Evolutionary conservation across 2,888 invertebrate species (phyloP), one percentile per base, ranked within the genome.

Genomic region (Mayetiola destructor): DNA sequence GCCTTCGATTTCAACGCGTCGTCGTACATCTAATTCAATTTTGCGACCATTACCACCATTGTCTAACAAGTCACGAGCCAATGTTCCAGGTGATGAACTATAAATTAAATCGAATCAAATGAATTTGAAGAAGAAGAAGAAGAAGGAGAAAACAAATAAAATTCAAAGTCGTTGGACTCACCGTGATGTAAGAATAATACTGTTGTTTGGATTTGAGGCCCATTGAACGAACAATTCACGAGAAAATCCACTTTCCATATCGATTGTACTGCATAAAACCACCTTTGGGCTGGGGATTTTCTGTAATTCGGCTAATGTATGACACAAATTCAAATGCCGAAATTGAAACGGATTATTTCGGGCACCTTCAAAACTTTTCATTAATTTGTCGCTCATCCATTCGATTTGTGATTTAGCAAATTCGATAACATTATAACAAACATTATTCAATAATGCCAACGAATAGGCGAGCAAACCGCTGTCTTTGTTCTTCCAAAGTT

Each of bases 311-410:
- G 79, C 81, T 60, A 95, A 79, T 59, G 87, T 90, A 71, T 99
- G 97, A 66, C 96, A 96, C 8, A 97, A 76, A 64, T 94, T 91
- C 55, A 99, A 75, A 73, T 96, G 90, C 61, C 89, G 88, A 61
- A 97, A 88, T 57, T 92, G 92, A 70, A 96, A 97, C 0, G 97
- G 97, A 76, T 95, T 96, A 65, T 88, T 89, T 58, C 93, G 79
- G 0, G 88, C 88, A 0, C 88, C 89, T 69, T 92, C 91, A 68
- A 92, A 91, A 56, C 85, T 85, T 60, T 92, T 82, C 77, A 96
- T 93, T 40, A 99, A 75, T 68, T 96, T 97, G 67, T 99, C 97
- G 68, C 94, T 94, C 99, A 99, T 99, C 99, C 97, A 99, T 74
- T 99, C 99, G 63, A 99, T 94, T 79, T 87, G 94, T 0, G 94